Conservation (phyloP, 2,113 vertebrate genomes). For the Amblyopsis rosae region DNA sequence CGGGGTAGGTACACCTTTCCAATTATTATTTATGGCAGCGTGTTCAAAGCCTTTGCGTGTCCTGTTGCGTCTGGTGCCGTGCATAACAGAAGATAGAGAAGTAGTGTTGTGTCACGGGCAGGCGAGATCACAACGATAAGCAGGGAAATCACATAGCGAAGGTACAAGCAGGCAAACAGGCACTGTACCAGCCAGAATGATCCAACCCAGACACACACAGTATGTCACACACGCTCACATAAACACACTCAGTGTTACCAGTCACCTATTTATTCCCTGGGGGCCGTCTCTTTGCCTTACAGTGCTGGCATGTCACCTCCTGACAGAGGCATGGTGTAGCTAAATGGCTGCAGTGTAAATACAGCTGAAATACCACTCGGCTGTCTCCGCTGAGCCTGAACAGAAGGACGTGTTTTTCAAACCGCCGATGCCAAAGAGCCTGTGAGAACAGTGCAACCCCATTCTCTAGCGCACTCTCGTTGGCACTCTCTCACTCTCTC, state of each 20-base stretch:
- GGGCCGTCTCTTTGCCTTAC: conserved; percentile 47
- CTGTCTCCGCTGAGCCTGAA: conserved; percentile 57
- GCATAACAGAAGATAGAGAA: conserved; percentile 1
- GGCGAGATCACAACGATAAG: conserved; percentile 38
- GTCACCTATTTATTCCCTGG: conserved; percentile 59
- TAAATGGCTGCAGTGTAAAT: conserved; percentile 64
- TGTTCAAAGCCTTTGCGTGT: conserved; percentile 14
- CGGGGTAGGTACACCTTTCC: no score
- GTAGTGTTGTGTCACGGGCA: conserved; percentile 19
- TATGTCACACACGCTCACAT: conserved; percentile 38
- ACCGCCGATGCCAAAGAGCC: conserved; percentile 46
- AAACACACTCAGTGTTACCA: conserved; percentile 39
- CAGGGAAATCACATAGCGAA: conserved; percentile 7
- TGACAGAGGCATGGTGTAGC: conserved; percentile 30
- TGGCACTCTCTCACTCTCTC: conserved; percentile 28
- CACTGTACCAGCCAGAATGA: background rate
- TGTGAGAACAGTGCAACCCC: conserved; percentile 46
- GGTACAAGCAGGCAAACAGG: background rate
- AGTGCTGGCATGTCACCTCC: conserved; percentile 36
- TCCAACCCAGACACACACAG: conserved; percentile 9
- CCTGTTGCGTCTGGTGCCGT: background rate
- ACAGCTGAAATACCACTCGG: conserved; percentile 51
- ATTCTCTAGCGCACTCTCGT: background rate
- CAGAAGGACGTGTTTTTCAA: conserved; percentile 64
- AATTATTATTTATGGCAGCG: no score